Evolutionary conservation across 2,888 invertebrate species (phyloP), one percentile per base, ranked within the genome.

Genomic region (Troides oblongomaculatus): DNA sequence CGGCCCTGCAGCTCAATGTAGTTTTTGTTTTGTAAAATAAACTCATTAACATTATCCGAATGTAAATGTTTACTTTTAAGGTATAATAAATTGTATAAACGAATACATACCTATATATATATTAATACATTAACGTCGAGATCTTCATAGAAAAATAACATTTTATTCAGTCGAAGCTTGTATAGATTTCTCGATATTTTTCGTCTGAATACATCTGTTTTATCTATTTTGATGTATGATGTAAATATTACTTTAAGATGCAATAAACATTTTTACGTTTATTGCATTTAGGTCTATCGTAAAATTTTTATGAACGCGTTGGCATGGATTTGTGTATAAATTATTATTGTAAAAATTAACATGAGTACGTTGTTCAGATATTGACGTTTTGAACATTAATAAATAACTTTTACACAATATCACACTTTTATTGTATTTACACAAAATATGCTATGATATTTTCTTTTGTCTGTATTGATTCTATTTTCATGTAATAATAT

Each of bases 291-390:
- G 77, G 82, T 89, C 88, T 90, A 90, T 86, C 82, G 88, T 89
- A 89, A 89, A 89, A 84, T 83, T 84, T 90, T 87, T 92, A 91
- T 89, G 83, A 85, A 87, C 86, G 85, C 83, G 90, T 92, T 91
- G 87, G 87, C 82, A 87, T 87, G 84, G 82, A 88, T 88, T 89
- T 88, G 84, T 91, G 87, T 89, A 88, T 88, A 86, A 88, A 90
- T 87, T 86, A 87, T 89, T 90, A 90, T 90, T 91, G 88, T 92
- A 89, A 85, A 89, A 84, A 89, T 85, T 88, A 86, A 88, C 82
- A 86, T 84, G 86, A 86, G 85, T 85, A 86, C 81, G 86, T 90
- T 89, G 89, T 92, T 91, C 90, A 86, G 83, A 89, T 83, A 90
- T 89, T 88, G 85, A 88, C 84, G 85, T 90, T 90, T 87, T 84